A percentile compares a stretch with the other conserved stretches of the same genome.
Conservation (phyloP, 2,797 vertebrate genomes). For the Austrolebias charrua region DNA sequence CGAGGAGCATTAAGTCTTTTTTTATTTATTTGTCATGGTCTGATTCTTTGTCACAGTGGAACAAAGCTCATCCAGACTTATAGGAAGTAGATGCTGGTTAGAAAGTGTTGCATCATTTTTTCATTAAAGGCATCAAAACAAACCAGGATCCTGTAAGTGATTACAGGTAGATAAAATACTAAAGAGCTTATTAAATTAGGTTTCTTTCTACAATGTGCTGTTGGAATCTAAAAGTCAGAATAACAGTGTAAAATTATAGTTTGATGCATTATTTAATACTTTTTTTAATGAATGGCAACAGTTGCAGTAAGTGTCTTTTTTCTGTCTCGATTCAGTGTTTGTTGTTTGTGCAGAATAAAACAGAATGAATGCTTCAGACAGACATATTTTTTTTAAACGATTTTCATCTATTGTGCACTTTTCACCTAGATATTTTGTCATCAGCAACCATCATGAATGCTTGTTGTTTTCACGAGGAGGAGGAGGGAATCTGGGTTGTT, state of each 20-base stretch:
- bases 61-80: not conserved
- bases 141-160: not conserved
- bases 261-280: no score
- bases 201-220: no score
- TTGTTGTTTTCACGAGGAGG: slow-evolving; percentile 20
- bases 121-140: not conserved
- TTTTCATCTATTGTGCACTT: not conserved
- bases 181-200: not conserved
- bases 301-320: no score
- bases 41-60: slow-evolving; percentile 11
- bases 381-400: no score
- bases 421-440: slow-evolving; percentile 6
- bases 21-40: slow-evolving; percentile 3
- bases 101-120: not conserved
- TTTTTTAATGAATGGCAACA: no score
- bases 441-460: slow-evolving; percentile 28
- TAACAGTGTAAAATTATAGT: not conserved
- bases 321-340: no score
- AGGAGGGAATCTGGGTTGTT: slow-evolving; percentile 16
- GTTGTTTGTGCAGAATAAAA: no score
- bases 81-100: no score
- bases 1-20: slow-evolving; percentile 17
- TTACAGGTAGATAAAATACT: not conserved
- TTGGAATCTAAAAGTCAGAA: not conserved
- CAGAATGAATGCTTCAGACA: not conserved